A percentile compares a stretch with the other conserved stretches of the same genome.
These are phyloP conservation scores for Tragulus kanchil DNA, from an alignment of 2,113 vertebrate genomes.

Conservation along the genomic window DNA sequence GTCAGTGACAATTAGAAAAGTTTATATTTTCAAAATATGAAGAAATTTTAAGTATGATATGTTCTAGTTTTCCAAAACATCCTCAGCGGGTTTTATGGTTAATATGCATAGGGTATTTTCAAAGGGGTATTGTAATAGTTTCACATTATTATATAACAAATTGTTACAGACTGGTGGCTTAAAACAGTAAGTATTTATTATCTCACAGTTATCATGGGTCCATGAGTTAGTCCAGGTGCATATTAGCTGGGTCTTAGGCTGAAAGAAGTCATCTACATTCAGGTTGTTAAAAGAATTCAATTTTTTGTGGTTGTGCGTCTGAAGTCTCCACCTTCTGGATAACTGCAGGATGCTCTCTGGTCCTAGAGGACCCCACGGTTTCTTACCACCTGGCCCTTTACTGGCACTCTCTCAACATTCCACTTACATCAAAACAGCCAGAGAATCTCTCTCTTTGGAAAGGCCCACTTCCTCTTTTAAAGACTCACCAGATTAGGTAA, in stretches of 20 bases:
- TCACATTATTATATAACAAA: background rate
- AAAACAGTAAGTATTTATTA: background rate
- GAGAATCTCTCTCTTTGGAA: background rate
- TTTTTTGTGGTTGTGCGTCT: background rate
- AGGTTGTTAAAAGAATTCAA: background rate
- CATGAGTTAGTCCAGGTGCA: background rate
- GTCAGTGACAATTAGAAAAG: background rate
- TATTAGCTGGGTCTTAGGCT: background rate
- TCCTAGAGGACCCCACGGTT: background rate
- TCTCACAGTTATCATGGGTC: background rate
- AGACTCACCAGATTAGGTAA: background rate
- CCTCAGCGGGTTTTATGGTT: background rate
- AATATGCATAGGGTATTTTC: background rate
- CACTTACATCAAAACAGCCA: background rate
- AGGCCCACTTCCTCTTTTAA: background rate
- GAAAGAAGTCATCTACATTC: background rate
- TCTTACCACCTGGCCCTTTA: background rate
- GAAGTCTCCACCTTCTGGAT: background rate
- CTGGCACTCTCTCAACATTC: background rate
- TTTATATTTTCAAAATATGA: background rate
- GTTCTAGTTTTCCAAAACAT: background rate
- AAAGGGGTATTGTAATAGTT: background rate
- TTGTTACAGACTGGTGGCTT: background rate
- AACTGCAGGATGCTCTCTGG: background rate
- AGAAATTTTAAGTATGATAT: background rate